Base-by-base conservation (phyloP, 1,140 invertebrate species). In the Lasioglossum baleicum region DNA sequence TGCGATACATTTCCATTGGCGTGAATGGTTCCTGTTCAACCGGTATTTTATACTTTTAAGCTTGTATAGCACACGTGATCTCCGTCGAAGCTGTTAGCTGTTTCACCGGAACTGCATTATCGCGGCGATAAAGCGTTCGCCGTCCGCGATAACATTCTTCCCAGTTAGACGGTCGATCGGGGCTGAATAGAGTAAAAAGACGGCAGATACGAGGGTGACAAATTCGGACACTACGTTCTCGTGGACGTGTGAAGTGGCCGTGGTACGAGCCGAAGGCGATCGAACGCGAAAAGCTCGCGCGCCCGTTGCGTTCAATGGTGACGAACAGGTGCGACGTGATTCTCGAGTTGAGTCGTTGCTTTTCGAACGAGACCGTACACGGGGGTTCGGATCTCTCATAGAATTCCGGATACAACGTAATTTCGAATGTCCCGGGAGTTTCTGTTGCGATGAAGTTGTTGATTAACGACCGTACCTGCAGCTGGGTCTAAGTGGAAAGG, bases 201-300 rank as follows among this genome's bases (percentile, higher is more conserved):
- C 67, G 69, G 60, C 22, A 64, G 69, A 78, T 78, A 72, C 56
- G 20, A 17, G 13, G 20, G 60, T 78, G 75, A 78, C 68, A 78
- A 78, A 78, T 78, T 78, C 48, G 60, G 48, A 51, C 48, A n/a
- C 22, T 78, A 78, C 31, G 48, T 72, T 72, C 44, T 17, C 10
- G 7, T 15, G n/a, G 60, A 64, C 44, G 44, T 58, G 51, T 26
- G 20, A 72, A 48, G 40, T 48, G 42, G 65, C n/a, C 58, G 8
- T 3, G 17, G 17, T 13, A 5, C 11, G 35, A 35, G 35, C 35
- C 35, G 40, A 35, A 22, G 70, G 17, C 31, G 5, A 42, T 48
- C 40, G 40, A 56, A n/a, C 15, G 22, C 6, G 42, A 26, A 11
- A 48, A 60, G n/a, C 44, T 8, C 44, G 5, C 44, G 56, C 64